Evolutionary conservation across 2,797 vertebrate genomes (phyloP), one percentile per base, ranked within the genome.

Genomic region (Notoglanidium macrostoma): DNA sequence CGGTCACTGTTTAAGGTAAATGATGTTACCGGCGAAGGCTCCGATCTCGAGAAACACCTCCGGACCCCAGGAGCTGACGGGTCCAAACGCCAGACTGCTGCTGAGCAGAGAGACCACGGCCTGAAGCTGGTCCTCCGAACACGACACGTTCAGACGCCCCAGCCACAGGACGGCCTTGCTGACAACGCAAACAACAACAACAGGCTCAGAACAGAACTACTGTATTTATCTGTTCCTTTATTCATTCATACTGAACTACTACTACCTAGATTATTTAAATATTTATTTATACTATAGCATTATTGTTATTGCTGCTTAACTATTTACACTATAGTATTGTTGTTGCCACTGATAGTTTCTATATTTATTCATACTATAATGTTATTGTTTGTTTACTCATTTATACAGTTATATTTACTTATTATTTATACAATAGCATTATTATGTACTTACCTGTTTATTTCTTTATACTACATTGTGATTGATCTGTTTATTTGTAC

Each of bases 11-110:
- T 29, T 72, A 15, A 76, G 3, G 80, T 14, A 51, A 76, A 55
- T 87, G 5, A 73, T 1, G 19, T 73, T 94, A 96, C 96, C 96
- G 92, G 96, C 94, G 83, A 96, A 88, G n/a, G 91, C 88, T 89
- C 96, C 96, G 0, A 95, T 95, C 91, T 97, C 96, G 83, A 96
- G 95, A 89, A 97, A 96, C 81, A 96, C 92, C 76, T 96, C 93
- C 21, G 94, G 84, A 51, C 90, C 92, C 96, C 96, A 97, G 59
- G 92, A 92, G 88, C 94, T 95, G 68, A 94, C 93, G 6, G 55
- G 74, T 87, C 96, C 96, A 87, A 96, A 96, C 23, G 94, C 92
- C 15, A 94, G 93, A 10, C 73, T 91, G 85, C 95, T 89, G 73
- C 89, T 92, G 85, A 96, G 92, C 65, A 96, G 92, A 23, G 35